phyloP scores from a whole-genome alignment of 1,140 invertebrate genomes.

The Drosophila sturtevanti region DNA sequence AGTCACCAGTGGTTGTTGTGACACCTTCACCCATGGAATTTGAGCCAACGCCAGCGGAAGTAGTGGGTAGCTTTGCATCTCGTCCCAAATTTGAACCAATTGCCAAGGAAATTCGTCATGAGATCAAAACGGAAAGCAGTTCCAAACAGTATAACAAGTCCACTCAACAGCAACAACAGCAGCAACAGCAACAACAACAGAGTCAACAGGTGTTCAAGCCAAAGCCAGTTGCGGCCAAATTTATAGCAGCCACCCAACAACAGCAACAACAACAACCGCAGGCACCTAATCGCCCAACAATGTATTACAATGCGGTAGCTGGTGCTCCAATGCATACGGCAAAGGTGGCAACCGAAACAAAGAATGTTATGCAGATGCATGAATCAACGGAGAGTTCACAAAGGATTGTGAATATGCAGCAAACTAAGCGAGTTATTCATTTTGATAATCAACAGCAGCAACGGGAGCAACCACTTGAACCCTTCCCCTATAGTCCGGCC shows the following conservation, averaged over 20 bases:
- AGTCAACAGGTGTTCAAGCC: conserved; percentile 83
- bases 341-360: conserved; percentile 86
- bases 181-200: conserved; percentile 44
- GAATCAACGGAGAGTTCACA: conserved; percentile 87
- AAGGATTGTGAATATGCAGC: conserved; percentile 87
- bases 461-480: conserved; percentile 75
- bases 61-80: conserved; percentile 67
- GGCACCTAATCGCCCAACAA: conserved; percentile 64
- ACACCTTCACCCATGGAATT: conserved; percentile 85
- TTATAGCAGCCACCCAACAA: conserved; percentile 83
- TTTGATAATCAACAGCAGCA: conserved; percentile 84
- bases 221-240: conserved; percentile 82
- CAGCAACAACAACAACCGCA: conserved; percentile 81
- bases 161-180: conserved; percentile 70
- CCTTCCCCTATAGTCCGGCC: conserved; percentile 83
- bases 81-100: conserved; percentile 85
- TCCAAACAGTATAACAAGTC: conserved; percentile 53
- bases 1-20: conserved; percentile 83
- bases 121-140: conserved; percentile 63
- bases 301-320: conserved; percentile 84
- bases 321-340: conserved; percentile 85
- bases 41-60: conserved; percentile 83
- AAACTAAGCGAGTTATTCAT: conserved; percentile 87
- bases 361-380: conserved; percentile 87
- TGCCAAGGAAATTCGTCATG: conserved; percentile 83